Percentiles rank a stretch among this genome's conserved stretches.
Conservation (phyloP, 1,140 invertebrate species). For the Drosophila azteca region DNA sequence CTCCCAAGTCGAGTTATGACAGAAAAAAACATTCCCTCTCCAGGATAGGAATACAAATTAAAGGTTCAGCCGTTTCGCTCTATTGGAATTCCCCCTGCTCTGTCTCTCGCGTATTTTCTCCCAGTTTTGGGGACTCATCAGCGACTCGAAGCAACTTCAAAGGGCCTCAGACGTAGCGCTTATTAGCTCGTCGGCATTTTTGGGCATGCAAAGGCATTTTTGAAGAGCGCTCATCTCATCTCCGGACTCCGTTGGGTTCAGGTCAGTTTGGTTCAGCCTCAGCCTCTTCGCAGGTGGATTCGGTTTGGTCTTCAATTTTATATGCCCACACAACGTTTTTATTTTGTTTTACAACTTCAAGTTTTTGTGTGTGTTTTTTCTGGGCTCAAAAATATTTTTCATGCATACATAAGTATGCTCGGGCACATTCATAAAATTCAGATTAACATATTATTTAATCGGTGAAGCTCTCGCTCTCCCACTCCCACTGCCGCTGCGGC, state of each 20-base stretch:
- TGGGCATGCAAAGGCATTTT: slow-evolving; percentile 74
- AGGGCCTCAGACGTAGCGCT: slow-evolving; percentile 57
- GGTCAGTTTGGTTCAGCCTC: slow-evolving; percentile 16
- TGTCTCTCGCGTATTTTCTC: slow-evolving; percentile 10
- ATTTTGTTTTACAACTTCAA: slow-evolving; percentile 35
- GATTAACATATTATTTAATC: slow-evolving; percentile 40
- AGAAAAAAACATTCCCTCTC: not conserved
- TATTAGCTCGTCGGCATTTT: slow-evolving; percentile 74
- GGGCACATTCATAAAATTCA: slow-evolving; percentile 21
- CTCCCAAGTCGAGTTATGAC: slow-evolving; percentile 8
- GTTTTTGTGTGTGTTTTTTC: slow-evolving; percentile 16
- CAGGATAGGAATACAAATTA: slow-evolving; percentile 12
- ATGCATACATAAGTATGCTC: slow-evolving; percentile 26
- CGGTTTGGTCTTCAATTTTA: too few relatives aligned
- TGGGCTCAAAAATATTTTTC: slow-evolving; percentile 32
- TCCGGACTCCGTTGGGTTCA: slow-evolving; percentile 2
- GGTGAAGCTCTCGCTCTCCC: not conserved
- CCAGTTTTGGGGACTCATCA: slow-evolving; percentile 25
- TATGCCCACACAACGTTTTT: slow-evolving; percentile 11
- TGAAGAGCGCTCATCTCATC: slow-evolving; percentile 48
- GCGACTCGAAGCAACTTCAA: slow-evolving; percentile 55
- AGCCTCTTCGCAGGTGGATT: not conserved
- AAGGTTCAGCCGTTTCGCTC: slow-evolving; percentile 31
- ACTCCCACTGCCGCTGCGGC: too few relatives aligned
- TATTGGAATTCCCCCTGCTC: slow-evolving; percentile 27